Conservation (phyloP, 1,140 invertebrate species). For the Drosophila yakuba region DNA sequence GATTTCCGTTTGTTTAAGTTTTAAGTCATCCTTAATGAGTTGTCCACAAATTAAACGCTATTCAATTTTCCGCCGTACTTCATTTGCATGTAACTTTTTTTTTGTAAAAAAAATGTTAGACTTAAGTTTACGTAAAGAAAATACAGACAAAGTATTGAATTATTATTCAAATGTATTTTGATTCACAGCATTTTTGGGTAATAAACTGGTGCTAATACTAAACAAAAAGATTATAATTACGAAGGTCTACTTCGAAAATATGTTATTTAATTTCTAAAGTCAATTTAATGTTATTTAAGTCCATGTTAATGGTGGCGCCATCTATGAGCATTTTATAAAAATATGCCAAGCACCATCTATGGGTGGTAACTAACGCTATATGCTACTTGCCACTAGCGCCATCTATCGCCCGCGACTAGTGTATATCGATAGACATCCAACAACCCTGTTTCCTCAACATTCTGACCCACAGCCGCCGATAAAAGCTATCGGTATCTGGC, state of each 20-base stretch:
- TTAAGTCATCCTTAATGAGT: slow-evolving; percentile 7
- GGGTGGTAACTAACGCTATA: background rate
- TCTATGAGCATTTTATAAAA: background rate
- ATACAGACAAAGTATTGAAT: slow-evolving; percentile 12
- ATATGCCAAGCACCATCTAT: background rate
- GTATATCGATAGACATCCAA: background rate
- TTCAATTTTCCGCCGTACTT: slow-evolving; percentile 1
- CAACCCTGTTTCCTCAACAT: too few relatives aligned
- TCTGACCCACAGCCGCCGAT: background rate
- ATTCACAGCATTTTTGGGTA: background rate
- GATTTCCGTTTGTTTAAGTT: slow-evolving; percentile 15
- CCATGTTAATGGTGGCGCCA: background rate
- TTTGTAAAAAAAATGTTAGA: slow-evolving; percentile 16
- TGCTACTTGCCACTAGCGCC: too few relatives aligned
- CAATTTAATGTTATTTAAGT: too few relatives aligned
- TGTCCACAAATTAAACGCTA: slow-evolving; percentile 1
- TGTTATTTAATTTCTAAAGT: too few relatives aligned
- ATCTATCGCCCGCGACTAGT: background rate
- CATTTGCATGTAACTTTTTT: slow-evolving; percentile 8
- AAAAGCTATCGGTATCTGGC: background rate
- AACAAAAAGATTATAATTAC: background rate
- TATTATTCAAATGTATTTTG: background rate
- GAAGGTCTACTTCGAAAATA: too few relatives aligned
- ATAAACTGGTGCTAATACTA: background rate
- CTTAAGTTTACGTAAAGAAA: slow-evolving; percentile 11